Percentiles rank a stretch among this genome's conserved stretches.
phyloP scores from a whole-genome alignment of 1,140 invertebrate species.

The Drosophila nannoptera region DNA sequence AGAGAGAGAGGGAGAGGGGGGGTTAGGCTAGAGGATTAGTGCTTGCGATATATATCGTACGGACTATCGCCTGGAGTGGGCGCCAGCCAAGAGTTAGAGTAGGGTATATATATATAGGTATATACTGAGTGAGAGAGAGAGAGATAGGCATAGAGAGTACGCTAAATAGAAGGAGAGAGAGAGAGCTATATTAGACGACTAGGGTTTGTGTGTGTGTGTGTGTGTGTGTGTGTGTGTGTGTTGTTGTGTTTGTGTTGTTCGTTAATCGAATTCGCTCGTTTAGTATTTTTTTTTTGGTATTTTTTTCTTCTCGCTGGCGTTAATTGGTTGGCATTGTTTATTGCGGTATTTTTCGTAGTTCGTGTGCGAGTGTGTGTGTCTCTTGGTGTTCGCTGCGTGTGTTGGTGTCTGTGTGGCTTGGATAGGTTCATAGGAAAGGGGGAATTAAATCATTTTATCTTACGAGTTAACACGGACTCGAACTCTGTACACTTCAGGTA shows the following conservation, averaged over 20 bases:
- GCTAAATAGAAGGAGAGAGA: conserved; percentile 14
- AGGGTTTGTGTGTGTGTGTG: conserved; percentile 23
- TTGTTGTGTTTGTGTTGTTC: conserved; percentile 28
- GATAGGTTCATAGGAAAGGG: conserved; percentile 49
- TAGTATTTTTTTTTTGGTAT: conserved; percentile 26
- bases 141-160: conserved; percentile 13
- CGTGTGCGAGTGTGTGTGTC: conserved; percentile 15
- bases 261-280: conserved; percentile 28
- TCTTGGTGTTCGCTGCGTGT: neutral
- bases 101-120: too few relatives aligned
- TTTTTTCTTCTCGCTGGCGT: too few relatives aligned
- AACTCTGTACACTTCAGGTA: conserved; percentile 87
- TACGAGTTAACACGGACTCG: conserved; percentile 88
- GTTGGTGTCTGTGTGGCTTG: conserved; percentile 4
- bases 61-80: conserved; percentile 17
- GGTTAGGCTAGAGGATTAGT: conserved; percentile 16
- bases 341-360: conserved; percentile 11
- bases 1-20: neutral
- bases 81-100: conserved; percentile 19
- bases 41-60: conserved; percentile 26
- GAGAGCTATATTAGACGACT: conserved; percentile 35
- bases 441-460: conserved; percentile 79
- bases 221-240: conserved; percentile 26
- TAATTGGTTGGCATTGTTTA: conserved; percentile 10
- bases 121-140: conserved; percentile 13